These are phyloP conservation scores for Asobara japonica DNA, from an alignment of 1,140 invertebrate species.

Conservation along the genomic window DNA sequence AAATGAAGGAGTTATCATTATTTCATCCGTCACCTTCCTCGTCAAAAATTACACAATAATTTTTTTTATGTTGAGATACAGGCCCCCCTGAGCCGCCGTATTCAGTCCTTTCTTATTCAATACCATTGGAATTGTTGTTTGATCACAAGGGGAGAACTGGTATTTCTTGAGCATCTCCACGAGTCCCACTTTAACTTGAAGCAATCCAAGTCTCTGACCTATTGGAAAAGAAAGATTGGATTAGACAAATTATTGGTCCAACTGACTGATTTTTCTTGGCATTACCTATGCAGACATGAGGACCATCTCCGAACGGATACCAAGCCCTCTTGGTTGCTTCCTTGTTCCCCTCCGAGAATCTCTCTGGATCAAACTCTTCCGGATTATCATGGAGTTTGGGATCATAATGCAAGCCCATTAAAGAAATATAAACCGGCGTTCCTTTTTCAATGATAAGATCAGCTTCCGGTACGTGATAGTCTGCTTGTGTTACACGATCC, in stretches of 20 bases:
- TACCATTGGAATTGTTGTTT: conserved; percentile 53
- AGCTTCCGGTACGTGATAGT: conserved; percentile 59
- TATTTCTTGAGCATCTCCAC: conserved; percentile 58
- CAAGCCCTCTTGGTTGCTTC: conserved; percentile 61
- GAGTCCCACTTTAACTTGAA: conserved; percentile 72
- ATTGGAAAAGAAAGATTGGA: conserved; percentile 26
- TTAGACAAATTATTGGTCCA: too few species aligned
- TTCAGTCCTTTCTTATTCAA: conserved; percentile 37
- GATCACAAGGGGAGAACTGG: conserved; percentile 52
- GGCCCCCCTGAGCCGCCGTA: conserved; percentile 62
- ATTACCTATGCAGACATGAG: conserved; percentile 69
- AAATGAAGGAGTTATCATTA: too few species aligned
- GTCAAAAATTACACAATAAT: too few species aligned
- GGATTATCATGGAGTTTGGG: conserved; percentile 61
- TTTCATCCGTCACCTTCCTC: too few species aligned
- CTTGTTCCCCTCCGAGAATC: conserved; percentile 71
- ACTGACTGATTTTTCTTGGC: too few species aligned
- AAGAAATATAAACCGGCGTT: conserved; percentile 43
- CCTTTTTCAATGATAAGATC: conserved; percentile 58
- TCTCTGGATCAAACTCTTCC: conserved; percentile 71
- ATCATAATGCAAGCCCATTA: conserved; percentile 58
- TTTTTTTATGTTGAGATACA: background rate
- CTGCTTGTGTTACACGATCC: conserved; percentile 60
- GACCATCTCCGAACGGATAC: conserved; percentile 71
- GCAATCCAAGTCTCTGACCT: conserved; percentile 71